Base-by-base conservation (phyloP, 2,113 vertebrate genomes). In the Elgaria multicarinata region DNA sequence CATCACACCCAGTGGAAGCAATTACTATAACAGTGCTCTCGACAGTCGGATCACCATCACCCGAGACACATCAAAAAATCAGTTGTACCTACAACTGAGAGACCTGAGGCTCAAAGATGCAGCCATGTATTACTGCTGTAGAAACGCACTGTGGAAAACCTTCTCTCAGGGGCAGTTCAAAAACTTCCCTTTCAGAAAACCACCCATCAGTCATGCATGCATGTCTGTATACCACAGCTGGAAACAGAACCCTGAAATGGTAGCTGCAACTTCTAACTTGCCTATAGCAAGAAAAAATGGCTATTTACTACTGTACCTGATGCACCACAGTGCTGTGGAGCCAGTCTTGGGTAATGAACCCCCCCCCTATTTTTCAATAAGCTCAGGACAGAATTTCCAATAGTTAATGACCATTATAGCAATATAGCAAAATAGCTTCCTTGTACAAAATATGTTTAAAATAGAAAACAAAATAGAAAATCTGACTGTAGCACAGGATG, bases 91-190 rank as follows among this genome's bases (percentile, higher is more conserved):
- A 31, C 83, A 93, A 64, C 50, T 90, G 80, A 77, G 28, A 9
- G 83, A 39, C 44, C 79, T 89, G 89, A 86, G 20, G 1, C 6
- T 55, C 28, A 64, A 90, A 64, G 90, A 88, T 53, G 79, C 87
- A 9, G 96, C 94, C 82, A 80, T 93, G 33, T 96, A 96, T 94
- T 94, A 86, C 76, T 87, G 86, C 71, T 0, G 33, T 4, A 55
- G 44, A 53, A 36, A 20, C 66, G 76, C 76, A 39, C 20, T 3
- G 18, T 36, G 83, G 20, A 46, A 85, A 50, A 4, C 8, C 20
- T n/a, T 12, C 9, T 12, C 18, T 85, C 0, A n/a, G 20, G 5
- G 14, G 3, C 33, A 3, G 28, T n/a, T 33, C 83, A 85, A 55
- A 53, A 72, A 24, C 26, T 10, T 5, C 18, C 50, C 7, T 85